A percentile compares a stretch with the other conserved stretches of the same genome.
Conservation (phyloP, 2,113 vertebrate species). For the Gymnobelideus leadbeateri region DNA sequence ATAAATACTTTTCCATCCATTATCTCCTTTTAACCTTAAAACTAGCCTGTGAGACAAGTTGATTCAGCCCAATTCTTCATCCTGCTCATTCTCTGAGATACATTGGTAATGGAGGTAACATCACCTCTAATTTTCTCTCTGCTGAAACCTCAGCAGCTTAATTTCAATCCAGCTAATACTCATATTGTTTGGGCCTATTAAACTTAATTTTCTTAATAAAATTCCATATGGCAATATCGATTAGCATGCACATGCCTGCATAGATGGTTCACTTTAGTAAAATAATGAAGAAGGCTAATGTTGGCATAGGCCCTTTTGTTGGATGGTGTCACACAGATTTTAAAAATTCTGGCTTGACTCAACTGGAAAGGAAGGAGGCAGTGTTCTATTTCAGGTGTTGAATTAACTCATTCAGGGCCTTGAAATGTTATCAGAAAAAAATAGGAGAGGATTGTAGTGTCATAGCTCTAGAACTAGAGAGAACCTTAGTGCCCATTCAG, state of each 20-base stretch:
- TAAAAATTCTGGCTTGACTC: not conserved
- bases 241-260: constrained; percentile 23
- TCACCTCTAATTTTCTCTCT: not conserved
- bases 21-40: not conserved
- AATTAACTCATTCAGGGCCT: not conserved
- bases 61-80: not conserved
- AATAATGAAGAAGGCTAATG: not conserved
- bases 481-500: not conserved
- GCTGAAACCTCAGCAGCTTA: constrained; percentile 5
- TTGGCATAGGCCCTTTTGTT: not conserved
- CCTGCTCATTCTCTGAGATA: not conserved
- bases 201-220: constrained; percentile 55
- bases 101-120: not conserved
- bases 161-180: not conserved
- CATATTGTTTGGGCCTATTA: constrained; percentile 34
- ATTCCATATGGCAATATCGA: constrained; percentile 22
- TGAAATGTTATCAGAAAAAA: not conserved
- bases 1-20: not conserved
- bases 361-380: not conserved
- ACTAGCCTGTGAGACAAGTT: not conserved
- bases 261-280: not conserved
- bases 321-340: not conserved
- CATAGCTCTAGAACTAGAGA: not conserved
- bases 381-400: not conserved
- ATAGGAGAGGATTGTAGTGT: not conserved